Evolutionary conservation across 2,888 invertebrate genomes (phyloP), one percentile per base, ranked within the genome.

Genomic region (Sesia bembeciformis): DNA sequence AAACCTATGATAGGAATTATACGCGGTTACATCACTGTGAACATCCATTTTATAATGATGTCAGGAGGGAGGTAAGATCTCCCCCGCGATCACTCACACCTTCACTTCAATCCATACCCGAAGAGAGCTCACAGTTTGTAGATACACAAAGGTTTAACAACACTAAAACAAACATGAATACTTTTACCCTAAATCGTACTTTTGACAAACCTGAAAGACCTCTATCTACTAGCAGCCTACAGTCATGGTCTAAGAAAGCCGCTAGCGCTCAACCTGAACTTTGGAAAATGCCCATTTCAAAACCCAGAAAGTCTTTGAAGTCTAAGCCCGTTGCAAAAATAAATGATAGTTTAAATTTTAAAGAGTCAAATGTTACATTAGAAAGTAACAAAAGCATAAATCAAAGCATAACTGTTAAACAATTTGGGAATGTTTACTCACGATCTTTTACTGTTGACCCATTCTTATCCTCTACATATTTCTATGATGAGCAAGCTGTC

Each of bases 401-500:
- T 60, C 90, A 90, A 53, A 83, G 72, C 67, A 60, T 87, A 70
- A 60, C 86, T 59, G 55, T 78, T 1, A 80, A 87, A 75, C 73
- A 76, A 67, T 54, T 85, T 2, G 81, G 78, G 7, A 85, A 88
- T 67, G 80, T 87, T 38, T 89, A 90, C 62, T 84, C 87, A 4
- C 85, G 88, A 57, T 84, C 90, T 0, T 73, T 85, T 6, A 93
- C 92, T 3, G 82, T 90, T 4, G 93, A 94, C 80, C 94, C 94
- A 3, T 94, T 94, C 65, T 72, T 92, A 43, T 91, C 92, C 0
- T 85, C 91, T 0, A 91, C 92, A 0, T 91, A 94, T 69, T 93
- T 92, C 68, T 91, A 93, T 62, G 93, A 94, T 66, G 92, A 93
- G 59, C 86, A 90, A 62, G 93, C 94, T 68, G 90, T 96, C 1